Percentiles rank a stretch among this genome's conserved stretches.
Conservation (phyloP, 2,113 vertebrate species). For the Dicrurus megarhynchus region DNA sequence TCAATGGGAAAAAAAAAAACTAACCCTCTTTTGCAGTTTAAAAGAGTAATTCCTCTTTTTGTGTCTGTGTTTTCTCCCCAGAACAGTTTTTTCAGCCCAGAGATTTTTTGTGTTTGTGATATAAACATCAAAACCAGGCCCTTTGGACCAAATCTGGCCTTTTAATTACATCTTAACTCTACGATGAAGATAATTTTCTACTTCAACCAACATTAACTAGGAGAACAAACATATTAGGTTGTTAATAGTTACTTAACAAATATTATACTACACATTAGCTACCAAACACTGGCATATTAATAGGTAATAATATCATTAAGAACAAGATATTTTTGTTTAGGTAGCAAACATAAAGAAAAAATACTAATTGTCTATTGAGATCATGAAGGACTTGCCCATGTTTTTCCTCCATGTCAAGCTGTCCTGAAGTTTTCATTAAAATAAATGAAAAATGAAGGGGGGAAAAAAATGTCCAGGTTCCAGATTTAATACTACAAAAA, state of each 20-base stretch:
- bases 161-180: neutral
- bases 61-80: neutral
- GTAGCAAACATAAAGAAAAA: neutral
- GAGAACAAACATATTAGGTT: neutral
- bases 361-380: neutral
- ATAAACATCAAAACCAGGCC: neutral
- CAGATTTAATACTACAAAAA: neutral
- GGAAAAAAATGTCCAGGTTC: neutral
- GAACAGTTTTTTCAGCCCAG: neutral
- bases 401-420: neutral
- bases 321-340: neutral
- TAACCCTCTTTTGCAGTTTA: neutral
- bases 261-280: neutral
- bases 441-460: neutral
- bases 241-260: neutral
- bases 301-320: neutral
- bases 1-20: rapidly evolving
- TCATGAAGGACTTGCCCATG: neutral
- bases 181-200: neutral
- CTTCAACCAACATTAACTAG: neutral
- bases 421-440: neutral
- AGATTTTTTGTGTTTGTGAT: neutral
- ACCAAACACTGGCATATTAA: neutral
- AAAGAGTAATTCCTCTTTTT: neutral
- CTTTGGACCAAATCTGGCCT: neutral